Conservation (phyloP, 2,113 vertebrate species). For the Calypte anna region DNA sequence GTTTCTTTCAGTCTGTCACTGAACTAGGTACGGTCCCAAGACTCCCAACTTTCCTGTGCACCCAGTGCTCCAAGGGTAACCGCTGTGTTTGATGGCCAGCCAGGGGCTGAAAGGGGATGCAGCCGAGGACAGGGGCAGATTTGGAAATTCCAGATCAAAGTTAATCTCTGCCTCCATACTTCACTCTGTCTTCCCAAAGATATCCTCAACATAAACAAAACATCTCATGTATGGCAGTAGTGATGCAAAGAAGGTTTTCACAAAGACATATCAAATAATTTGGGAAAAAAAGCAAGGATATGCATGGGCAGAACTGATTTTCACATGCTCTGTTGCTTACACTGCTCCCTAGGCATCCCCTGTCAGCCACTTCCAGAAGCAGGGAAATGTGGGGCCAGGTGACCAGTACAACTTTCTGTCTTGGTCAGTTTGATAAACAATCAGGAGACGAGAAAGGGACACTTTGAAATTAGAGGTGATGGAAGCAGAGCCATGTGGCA, state of each 20-base stretch:
- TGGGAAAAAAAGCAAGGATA: neutral
- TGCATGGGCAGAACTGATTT: neutral
- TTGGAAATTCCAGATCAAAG: neutral
- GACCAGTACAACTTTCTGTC: neutral
- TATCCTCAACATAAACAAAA: neutral
- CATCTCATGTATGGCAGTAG: neutral
- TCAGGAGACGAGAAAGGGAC: neutral
- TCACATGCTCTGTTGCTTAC: neutral
- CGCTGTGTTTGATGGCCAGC: neutral
- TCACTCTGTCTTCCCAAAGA: neutral
- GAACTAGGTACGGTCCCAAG: no score
- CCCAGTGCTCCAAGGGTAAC: neutral
- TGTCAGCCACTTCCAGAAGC: neutral
- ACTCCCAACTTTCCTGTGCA: accelerated
- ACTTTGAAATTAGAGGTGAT: neutral
- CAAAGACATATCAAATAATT: neutral
- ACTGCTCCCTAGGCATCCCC: neutral
- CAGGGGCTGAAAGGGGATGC: neutral
- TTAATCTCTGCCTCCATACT: neutral
- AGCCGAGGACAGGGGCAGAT: neutral
- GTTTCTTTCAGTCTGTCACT: neutral
- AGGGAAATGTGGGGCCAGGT: neutral
- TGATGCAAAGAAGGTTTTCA: neutral
- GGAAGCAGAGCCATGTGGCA: neutral
- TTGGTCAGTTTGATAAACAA: neutral